phyloP scores from a whole-genome alignment of 2,113 vertebrate genomes.

The Irena cyanogastra region DNA sequence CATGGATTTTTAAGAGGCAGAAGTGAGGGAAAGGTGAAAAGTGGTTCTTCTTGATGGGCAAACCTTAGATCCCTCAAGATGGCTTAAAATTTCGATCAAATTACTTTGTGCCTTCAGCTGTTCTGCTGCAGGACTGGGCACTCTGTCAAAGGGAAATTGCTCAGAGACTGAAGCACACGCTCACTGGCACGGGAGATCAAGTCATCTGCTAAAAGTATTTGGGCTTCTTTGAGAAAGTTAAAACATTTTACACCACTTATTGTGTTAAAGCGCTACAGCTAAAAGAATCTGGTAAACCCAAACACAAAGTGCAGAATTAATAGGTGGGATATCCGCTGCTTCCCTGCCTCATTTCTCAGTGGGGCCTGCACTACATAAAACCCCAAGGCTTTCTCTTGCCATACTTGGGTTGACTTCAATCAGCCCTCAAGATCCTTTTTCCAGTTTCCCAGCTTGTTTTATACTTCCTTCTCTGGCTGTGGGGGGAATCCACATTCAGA shows the following conservation, averaged over 20 bases:
- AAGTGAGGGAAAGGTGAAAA: conserved; percentile 29
- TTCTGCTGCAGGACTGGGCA: conserved; percentile 31
- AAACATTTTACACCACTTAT: not conserved
- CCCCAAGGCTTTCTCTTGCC: not conserved
- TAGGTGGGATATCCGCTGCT: conserved; percentile 4
- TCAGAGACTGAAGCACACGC: not conserved
- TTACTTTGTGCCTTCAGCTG: conserved; percentile 29
- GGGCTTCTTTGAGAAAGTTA: conserved; percentile 8
- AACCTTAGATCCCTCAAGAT: not conserved
- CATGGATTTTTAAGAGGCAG: not conserved
- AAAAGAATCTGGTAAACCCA: conserved; percentile 21
- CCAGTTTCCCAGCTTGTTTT: not conserved
- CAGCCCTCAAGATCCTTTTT: not conserved
- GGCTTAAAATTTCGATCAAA: not conserved
- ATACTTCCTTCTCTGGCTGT: not conserved
- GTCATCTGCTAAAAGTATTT: conserved; percentile 45
- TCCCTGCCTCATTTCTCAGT: not conserved
- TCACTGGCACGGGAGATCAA: conserved; percentile 9
- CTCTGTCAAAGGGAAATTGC: conserved; percentile 49
- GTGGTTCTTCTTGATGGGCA: not conserved
- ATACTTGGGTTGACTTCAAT: not conserved
- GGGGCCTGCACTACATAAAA: not conserved
- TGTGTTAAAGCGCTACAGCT: not conserved
- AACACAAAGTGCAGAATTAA: conserved; percentile 2
- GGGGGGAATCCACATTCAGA: not conserved